Conservation (phyloP, 2,113 vertebrate species). For the Chrysochloris asiatica region DNA sequence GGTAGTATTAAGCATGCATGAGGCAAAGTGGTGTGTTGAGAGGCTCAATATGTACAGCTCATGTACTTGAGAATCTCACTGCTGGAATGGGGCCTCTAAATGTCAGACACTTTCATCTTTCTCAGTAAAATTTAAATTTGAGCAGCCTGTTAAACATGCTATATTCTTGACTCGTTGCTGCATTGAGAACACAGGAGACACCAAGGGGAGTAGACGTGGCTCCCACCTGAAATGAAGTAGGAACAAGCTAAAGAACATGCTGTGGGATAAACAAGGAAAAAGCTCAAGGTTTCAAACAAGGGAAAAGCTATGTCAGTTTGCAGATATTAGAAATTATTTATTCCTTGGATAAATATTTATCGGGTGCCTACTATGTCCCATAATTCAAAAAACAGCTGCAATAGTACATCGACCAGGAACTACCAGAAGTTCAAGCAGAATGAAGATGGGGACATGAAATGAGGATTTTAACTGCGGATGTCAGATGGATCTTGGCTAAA, state of each 20-base stretch:
- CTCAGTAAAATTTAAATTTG: background rate
- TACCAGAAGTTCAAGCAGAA: too few species aligned
- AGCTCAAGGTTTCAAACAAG: background rate
- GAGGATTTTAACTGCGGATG: too few species aligned
- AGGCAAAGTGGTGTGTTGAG: background rate
- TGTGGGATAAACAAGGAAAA: background rate
- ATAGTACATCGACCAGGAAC: too few species aligned
- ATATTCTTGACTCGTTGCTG: background rate
- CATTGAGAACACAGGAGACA: background rate
- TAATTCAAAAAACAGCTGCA: too few species aligned
- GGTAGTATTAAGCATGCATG: background rate
- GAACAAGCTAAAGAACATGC: background rate
- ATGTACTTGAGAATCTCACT: background rate
- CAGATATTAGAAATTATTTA: slow-evolving; percentile 3
- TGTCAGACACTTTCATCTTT: background rate
- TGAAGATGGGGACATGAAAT: too few species aligned
- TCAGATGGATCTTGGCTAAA: too few species aligned
- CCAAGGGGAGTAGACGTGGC: background rate
- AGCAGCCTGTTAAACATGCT: background rate
- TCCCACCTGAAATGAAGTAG: background rate
- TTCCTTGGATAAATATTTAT: background rate
- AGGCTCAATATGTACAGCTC: background rate
- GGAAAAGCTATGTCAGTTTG: background rate
- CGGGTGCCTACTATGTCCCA: too few species aligned
- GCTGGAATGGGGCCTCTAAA: background rate